Percentiles rank a stretch among this genome's conserved stretches.
These are phyloP conservation scores for Periphyllus acericola DNA, from an alignment of 2,888 invertebrate species.

Conservation along the genomic window DNA sequence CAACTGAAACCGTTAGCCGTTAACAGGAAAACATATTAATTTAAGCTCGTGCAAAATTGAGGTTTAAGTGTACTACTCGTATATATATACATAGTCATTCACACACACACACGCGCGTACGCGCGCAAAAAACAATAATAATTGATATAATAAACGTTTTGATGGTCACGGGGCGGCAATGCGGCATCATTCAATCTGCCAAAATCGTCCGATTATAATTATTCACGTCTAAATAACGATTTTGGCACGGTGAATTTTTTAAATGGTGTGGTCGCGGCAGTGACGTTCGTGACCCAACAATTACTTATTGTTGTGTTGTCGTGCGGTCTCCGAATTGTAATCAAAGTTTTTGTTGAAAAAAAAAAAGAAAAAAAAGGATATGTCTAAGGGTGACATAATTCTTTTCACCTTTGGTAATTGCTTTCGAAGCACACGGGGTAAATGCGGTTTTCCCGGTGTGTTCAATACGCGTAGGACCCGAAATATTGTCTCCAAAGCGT, in stretches of 20 bases:
- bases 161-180: no score
- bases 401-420: neutral
- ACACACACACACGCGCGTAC: no score
- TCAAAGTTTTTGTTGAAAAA: neutral
- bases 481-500: no score
- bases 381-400: no score
- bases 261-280: neutral
- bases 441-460: neutral
- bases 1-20: neutral
- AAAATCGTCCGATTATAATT: neutral
- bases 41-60: neutral
- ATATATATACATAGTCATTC: neutral
- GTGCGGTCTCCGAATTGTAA: neutral
- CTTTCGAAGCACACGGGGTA: neutral
- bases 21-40: neutral
- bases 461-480: no score
- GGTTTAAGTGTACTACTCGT: neutral
- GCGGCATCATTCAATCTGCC: conserved; percentile 7
- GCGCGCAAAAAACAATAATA: neutral
- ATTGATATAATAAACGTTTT: conserved; percentile 7
- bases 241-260: neutral
- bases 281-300: neutral
- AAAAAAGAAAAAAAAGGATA: no score
- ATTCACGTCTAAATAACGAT: conserved; percentile 4
- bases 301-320: neutral